Conservation (phyloP, 2,888 invertebrate species). For the Xestia c-nigrum region DNA sequence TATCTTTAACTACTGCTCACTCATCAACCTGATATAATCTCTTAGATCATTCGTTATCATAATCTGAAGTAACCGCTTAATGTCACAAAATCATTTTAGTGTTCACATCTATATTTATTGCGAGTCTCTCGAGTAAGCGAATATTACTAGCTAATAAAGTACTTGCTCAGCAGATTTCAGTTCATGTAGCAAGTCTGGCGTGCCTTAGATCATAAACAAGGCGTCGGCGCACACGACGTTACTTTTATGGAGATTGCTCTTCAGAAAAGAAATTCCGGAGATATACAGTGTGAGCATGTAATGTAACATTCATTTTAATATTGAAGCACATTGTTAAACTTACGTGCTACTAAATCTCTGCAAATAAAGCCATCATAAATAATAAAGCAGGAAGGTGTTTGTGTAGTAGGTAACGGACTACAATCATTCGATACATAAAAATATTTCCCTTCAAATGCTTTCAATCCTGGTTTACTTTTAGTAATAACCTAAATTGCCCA, state of each 20-base stretch:
- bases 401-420: slow-evolving; percentile 9
- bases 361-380: slow-evolving; percentile 46
- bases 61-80: slow-evolving; percentile 4
- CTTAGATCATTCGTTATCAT: slow-evolving; percentile 7
- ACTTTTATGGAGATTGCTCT: slow-evolving; percentile 72
- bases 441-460: slow-evolving; percentile 64
- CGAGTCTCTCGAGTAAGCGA: slow-evolving; percentile 12
- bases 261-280: slow-evolving; percentile 59
- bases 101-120: slow-evolving; percentile 10
- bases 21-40: slow-evolving; percentile 26
- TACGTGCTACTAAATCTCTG: slow-evolving; percentile 23
- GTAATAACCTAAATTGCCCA: slow-evolving; percentile 70
- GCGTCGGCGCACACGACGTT: slow-evolving; percentile 64
- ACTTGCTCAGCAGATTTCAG: slow-evolving; percentile 58
- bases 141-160: slow-evolving; percentile 61
- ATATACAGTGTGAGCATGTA: slow-evolving; percentile 53
- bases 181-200: slow-evolving; percentile 45
- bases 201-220: slow-evolving; percentile 68
- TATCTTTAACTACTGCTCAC: slow-evolving; percentile 24
- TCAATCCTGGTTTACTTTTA: slow-evolving; percentile 71
- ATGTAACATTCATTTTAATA: slow-evolving; percentile 60
- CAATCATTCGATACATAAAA: slow-evolving; percentile 35
- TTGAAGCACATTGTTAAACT: slow-evolving; percentile 49
- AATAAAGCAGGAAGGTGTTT: slow-evolving; percentile 17
- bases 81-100: slow-evolving; percentile 7